phyloP scores from a whole-genome alignment of 2,797 vertebrate genomes.

The Ataeniobius toweri region DNA sequence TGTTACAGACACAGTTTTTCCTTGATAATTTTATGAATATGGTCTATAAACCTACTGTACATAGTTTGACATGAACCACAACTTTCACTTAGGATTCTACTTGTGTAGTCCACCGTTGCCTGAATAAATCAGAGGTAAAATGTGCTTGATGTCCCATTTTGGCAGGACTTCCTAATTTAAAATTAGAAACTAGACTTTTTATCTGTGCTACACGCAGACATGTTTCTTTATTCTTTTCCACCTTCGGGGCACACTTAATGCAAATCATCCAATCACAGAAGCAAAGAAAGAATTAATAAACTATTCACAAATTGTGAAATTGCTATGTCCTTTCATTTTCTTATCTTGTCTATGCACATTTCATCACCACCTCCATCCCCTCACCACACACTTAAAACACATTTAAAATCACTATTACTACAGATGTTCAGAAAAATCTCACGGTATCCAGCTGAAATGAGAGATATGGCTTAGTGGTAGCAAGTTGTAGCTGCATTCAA shows the following conservation, averaged over 20 bases:
- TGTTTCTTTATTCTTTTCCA: constrained; percentile 51
- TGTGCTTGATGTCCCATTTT: constrained; percentile 35
- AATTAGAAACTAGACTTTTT: constrained; percentile 26
- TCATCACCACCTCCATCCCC: constrained; percentile 28
- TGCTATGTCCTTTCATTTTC: constrained; percentile 68
- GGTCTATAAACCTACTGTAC: constrained; percentile 1
- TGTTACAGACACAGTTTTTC: neutral
- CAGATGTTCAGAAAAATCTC: constrained; percentile 66
- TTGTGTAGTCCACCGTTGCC: constrained; percentile 15
- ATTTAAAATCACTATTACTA: constrained; percentile 64
- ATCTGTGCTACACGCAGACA: constrained; percentile 28
- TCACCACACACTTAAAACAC: constrained; percentile 33
- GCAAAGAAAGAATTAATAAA: constrained; percentile 70
- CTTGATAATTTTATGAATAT: constrained; percentile 3
- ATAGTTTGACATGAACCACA: neutral
- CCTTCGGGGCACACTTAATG: constrained; percentile 43
- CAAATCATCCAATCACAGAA: constrained; percentile 63
- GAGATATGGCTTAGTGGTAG: constrained; percentile 53
- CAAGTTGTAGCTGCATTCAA: constrained; percentile 66
- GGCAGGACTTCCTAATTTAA: constrained; percentile 20
- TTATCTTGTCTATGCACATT: constrained; percentile 69
- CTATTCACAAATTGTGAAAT: constrained; percentile 66
- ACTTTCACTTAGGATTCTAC: constrained; percentile 7
- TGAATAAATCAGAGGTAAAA: constrained; percentile 57
- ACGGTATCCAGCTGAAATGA: constrained; percentile 51